These are phyloP conservation scores for Tinea pellionella DNA, from an alignment of 2,888 invertebrate genomes.

Conservation along the genomic window DNA sequence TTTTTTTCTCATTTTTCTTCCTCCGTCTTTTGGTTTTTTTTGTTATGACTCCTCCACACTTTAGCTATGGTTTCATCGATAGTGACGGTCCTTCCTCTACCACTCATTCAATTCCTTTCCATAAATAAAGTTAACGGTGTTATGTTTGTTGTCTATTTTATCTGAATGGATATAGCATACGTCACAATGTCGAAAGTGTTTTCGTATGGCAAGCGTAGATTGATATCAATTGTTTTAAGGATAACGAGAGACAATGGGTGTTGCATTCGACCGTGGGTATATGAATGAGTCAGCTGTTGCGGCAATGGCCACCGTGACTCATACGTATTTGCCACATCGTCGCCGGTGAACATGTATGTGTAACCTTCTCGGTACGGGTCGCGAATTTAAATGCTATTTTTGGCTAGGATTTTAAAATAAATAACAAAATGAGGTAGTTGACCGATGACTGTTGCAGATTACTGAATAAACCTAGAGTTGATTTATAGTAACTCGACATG, in stretches of 20 bases:
- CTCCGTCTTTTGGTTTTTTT: not conserved
- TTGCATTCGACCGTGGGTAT: slow-evolving; percentile 35
- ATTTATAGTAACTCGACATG: too few species aligned
- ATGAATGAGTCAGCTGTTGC: slow-evolving; percentile 62
- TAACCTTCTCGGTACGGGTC: not conserved
- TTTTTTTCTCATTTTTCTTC: not conserved
- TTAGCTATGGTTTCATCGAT: too few species aligned
- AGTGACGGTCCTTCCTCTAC: too few species aligned
- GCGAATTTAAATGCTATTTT: not conserved
- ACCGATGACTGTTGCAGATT: too few species aligned
- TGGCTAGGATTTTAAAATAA: too few species aligned
- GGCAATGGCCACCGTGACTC: slow-evolving; percentile 53
- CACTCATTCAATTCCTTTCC: too few species aligned
- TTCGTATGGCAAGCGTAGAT: slow-evolving; percentile 5
- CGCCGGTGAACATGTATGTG: not conserved
- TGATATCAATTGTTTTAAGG: slow-evolving; percentile 28
- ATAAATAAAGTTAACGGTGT: too few species aligned
- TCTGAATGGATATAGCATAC: not conserved
- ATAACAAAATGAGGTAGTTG: too few species aligned
- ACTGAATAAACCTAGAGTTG: too few species aligned
- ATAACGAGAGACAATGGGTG: slow-evolving; percentile 51
- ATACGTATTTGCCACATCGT: slow-evolving; percentile 18
- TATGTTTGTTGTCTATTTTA: not conserved
- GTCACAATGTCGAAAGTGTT: not conserved
- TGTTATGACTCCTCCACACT: not conserved